Percentiles rank a stretch among this genome's conserved stretches.
phyloP scores from a whole-genome alignment of 2,797 vertebrate species.

The Podarcis lilfordi region DNA sequence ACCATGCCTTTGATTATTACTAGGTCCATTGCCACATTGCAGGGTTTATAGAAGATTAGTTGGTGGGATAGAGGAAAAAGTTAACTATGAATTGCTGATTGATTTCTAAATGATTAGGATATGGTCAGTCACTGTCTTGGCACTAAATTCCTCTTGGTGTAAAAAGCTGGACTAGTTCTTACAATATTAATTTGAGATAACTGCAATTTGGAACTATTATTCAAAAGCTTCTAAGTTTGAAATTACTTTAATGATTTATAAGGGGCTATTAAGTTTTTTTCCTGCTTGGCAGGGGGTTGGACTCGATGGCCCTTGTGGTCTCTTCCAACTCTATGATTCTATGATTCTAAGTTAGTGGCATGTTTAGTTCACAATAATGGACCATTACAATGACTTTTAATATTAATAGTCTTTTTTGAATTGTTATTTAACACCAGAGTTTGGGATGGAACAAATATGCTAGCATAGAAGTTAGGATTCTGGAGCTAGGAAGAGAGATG shows the following conservation, averaged over 20 bases:
- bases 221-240: not conserved
- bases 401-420: slow-evolving; percentile 23
- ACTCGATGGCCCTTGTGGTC: too few relatives aligned
- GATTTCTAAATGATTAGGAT: slow-evolving; percentile 20
- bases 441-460: slow-evolving; percentile 58
- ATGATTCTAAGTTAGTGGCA: too few relatives aligned
- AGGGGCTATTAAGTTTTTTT: not conserved
- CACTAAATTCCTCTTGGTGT: slow-evolving; percentile 24
- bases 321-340: too few relatives aligned
- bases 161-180: slow-evolving; percentile 31
- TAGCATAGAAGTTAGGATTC: slow-evolving; percentile 58
- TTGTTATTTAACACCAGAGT: slow-evolving; percentile 58
- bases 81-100: slow-evolving; percentile 7
- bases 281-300: too few relatives aligned
- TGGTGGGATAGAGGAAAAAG: not conserved
- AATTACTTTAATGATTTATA: not conserved
- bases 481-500: slow-evolving; percentile 56
- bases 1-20: not conserved
- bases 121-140: slow-evolving; percentile 40
- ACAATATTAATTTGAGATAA: slow-evolving; percentile 55
- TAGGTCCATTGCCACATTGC: not conserved
- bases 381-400: slow-evolving; percentile 47
- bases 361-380: slow-evolving; percentile 44
- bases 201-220: slow-evolving; percentile 47
- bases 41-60: not conserved